Conservation (phyloP, 2,888 invertebrate species). For the Eledone cirrhosa region DNA sequence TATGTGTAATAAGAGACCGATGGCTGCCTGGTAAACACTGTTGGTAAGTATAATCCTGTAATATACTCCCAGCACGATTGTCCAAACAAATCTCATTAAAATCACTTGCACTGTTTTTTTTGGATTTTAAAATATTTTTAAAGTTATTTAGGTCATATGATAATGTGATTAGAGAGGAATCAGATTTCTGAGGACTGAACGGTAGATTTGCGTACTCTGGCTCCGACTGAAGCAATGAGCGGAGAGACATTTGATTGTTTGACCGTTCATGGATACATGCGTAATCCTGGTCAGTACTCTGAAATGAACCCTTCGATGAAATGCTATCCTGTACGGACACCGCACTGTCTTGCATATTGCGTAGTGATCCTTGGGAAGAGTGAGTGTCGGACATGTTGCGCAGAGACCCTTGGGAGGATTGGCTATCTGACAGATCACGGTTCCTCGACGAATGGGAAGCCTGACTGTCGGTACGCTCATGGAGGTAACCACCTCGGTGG, state of each 20-base stretch:
- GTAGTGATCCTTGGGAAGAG: constrained; percentile 62
- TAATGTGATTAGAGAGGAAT: constrained; percentile 35
- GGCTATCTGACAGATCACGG: constrained; percentile 60
- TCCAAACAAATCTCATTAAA: constrained; percentile 19
- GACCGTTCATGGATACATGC: constrained; percentile 37
- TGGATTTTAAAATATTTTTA: constrained; percentile 31
- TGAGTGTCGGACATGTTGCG: constrained; percentile 65
- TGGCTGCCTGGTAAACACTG: constrained; percentile 44
- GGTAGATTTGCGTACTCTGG: constrained; percentile 64
- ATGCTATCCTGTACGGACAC: constrained; percentile 54
- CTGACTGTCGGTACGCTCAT: constrained; percentile 51
- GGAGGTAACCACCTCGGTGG: constrained; percentile 44
- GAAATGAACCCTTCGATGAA: constrained; percentile 49
- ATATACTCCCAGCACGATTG: constrained; percentile 25
- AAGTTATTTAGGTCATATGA: constrained; percentile 36
- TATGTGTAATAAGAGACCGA: constrained; percentile 38
- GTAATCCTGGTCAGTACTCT: constrained; percentile 34
- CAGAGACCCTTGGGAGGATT: constrained; percentile 72
- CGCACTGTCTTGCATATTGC: constrained; percentile 54
- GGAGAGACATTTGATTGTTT: constrained; percentile 45
- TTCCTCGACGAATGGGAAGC: constrained; percentile 52
- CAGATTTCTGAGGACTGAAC: constrained; percentile 39
- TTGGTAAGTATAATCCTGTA: constrained; percentile 33
- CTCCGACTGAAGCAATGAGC: constrained; percentile 45
- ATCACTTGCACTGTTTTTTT: constrained; percentile 15